These are phyloP conservation scores for Agapostemon virescens DNA, from an alignment of 2,888 invertebrate genomes.

Conservation along the genomic window DNA sequence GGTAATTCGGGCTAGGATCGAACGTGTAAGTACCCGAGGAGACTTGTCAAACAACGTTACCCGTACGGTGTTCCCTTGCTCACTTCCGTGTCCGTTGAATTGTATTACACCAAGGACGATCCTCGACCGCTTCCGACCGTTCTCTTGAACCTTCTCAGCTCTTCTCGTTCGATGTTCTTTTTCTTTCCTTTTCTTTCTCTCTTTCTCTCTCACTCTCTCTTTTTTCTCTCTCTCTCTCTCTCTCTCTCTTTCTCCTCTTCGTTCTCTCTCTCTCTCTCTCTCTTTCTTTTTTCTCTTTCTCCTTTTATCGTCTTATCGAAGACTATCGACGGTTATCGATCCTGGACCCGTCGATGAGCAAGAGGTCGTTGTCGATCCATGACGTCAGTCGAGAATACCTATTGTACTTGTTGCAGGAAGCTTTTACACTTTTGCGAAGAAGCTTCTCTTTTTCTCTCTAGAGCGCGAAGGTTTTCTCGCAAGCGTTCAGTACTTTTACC, in stretches of 20 bases:
- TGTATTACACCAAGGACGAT: background rate
- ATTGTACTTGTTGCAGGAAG: conserved; percentile 75
- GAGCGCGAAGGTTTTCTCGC: conserved; percentile 10
- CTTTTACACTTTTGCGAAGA: conserved; percentile 52
- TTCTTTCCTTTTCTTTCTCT: background rate
- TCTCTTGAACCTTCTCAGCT: background rate
- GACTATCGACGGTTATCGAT: conserved; percentile 67
- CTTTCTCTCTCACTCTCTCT: background rate
- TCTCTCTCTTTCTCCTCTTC: background rate
- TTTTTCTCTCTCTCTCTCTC: background rate
- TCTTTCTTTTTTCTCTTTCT: background rate
- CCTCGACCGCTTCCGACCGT: background rate
- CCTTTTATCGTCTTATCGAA: conserved; percentile 50
- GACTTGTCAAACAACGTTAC: conserved; percentile 22
- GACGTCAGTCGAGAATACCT: conserved; percentile 68
- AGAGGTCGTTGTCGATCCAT: conserved; percentile 70
- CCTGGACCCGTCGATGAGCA: conserved; percentile 65
- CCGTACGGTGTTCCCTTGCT: background rate
- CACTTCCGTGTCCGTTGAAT: background rate
- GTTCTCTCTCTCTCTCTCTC: background rate
- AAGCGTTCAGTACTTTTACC: background rate
- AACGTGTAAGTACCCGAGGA: conserved; percentile 44
- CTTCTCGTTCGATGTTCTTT: background rate
- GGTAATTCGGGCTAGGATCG: conserved; percentile 49
- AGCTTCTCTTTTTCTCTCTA: conserved; percentile 30